Evolutionary conservation across 2,113 vertebrate species (phyloP).

Genomic region (Heteronetta atricapilla): DNA sequence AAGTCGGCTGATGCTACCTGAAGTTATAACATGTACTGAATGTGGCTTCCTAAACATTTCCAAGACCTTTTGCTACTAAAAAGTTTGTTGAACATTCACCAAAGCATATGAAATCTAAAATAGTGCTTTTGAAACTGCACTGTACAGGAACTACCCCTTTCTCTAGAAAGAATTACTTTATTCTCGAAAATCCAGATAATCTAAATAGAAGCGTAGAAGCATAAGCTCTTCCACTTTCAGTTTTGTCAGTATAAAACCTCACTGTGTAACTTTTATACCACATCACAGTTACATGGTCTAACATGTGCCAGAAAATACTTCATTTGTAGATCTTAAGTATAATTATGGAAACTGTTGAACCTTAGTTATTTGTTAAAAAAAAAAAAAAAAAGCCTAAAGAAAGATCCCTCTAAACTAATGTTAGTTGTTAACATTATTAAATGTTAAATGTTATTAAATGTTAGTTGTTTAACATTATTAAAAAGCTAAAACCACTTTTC

Average conservation of each 20-base stretch:
- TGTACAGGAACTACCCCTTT: conserved; percentile 14
- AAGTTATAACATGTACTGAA: not conserved
- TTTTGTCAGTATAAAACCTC: conserved; percentile 46
- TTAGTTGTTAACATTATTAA: conserved; percentile 35
- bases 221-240: conserved; percentile 14
- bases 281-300: conserved; percentile 78
- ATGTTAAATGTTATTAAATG: conserved; percentile 17
- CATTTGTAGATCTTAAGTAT: not conserved
- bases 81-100: not conserved
- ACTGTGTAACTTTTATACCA: conserved; percentile 42
- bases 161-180: not conserved
- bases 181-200: conserved; percentile 29
- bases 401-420: conserved; percentile 20
- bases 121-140: not conserved
- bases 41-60: not conserved
- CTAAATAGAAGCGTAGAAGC: conserved; percentile 23
- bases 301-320: conserved; percentile 38
- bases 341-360: conserved; percentile 16
- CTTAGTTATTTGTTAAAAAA: conserved; percentile 52
- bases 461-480: conserved; percentile 28
- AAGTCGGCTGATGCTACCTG: not conserved
- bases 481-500: conserved; percentile 16
- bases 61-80: not conserved
- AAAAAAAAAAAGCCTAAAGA: conserved; percentile 42
- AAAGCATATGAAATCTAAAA: not conserved